These are phyloP conservation scores for Epizoanthus fatuus DNA, from an alignment of 92 coral and sea anemone genomes.

Conservation along the genomic window DNA sequence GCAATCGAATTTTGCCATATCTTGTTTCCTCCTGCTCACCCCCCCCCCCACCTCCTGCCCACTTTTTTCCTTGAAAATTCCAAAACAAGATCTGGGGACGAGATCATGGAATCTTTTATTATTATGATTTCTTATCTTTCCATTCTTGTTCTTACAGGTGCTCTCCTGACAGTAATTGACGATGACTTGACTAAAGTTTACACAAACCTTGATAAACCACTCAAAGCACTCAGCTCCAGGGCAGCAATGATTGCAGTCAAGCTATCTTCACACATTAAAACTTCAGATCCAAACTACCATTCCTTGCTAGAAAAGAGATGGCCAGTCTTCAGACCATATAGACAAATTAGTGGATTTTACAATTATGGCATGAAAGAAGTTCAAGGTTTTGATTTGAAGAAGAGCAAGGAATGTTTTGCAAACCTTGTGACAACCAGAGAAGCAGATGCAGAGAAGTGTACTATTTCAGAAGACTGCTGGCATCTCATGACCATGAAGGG, in stretches of 20 bases:
- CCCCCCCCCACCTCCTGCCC: too few species aligned
- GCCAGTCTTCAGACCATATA: constrained; percentile 8
- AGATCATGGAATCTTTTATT: background rate
- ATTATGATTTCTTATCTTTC: background rate
- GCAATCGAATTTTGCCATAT: too few species aligned
- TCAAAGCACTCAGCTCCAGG: constrained; percentile 11
- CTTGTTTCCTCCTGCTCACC: too few species aligned
- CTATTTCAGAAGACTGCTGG: constrained; percentile 31
- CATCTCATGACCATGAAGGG: constrained; percentile 1
- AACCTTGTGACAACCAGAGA: constrained; percentile 28
- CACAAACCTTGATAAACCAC: constrained; percentile 5
- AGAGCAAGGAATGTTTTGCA: constrained; percentile 14
- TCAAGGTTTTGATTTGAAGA: background rate
- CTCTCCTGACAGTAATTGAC: background rate
- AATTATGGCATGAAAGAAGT: background rate
- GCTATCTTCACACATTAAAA: background rate
- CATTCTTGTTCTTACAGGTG: constrained; percentile 5
- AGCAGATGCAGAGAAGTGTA: constrained; percentile 24
- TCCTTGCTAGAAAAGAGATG: constrained; percentile 15
- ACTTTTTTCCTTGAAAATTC: too few species aligned
- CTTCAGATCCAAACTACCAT: constrained; percentile 7
- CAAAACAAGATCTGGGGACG: too few species aligned
- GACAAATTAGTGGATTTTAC: background rate
- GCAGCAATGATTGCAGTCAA: constrained; percentile 8
- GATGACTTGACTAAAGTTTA: constrained; percentile 2